These are phyloP conservation scores for Dreissena polymorpha DNA, from an alignment of 1,140 invertebrate genomes.

Conservation along the genomic window DNA sequence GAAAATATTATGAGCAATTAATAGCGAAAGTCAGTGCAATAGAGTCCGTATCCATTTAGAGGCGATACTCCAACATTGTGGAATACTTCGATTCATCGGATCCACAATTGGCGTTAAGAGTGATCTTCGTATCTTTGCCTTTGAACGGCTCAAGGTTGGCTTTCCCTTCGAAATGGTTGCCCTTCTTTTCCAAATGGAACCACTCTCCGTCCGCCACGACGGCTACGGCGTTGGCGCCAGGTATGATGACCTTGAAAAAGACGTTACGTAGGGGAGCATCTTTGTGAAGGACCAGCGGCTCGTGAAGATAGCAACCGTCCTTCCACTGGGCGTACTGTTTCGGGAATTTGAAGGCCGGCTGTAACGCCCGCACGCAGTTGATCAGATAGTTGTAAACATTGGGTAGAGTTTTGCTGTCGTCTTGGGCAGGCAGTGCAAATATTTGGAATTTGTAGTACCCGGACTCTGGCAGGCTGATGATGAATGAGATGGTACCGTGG, in stretches of 20 bases:
- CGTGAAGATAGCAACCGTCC: conserved; percentile 78
- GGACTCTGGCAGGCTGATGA: conserved; percentile 67
- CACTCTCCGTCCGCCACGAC: conserved; percentile 76
- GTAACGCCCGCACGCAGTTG: conserved; percentile 60
- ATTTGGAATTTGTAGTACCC: conserved; percentile 79
- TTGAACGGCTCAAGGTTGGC: conserved; percentile 66
- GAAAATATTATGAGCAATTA: too few species aligned
- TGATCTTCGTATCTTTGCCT: conserved; percentile 67
- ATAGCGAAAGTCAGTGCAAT: background rate
- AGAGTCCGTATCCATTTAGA: conserved; percentile 57
- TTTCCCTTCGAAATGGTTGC: conserved; percentile 72
- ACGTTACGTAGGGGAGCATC: conserved; percentile 56
- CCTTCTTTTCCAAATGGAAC: conserved; percentile 75
- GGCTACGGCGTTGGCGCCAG: conserved; percentile 74
- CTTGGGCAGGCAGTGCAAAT: conserved; percentile 72
- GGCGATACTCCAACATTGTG: conserved; percentile 76
- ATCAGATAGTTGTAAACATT: conserved; percentile 79
- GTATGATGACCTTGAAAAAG: conserved; percentile 74
- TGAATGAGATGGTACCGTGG: conserved; percentile 62
- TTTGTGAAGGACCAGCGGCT: conserved; percentile 72
- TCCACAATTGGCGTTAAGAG: conserved; percentile 77
- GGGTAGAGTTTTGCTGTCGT: conserved; percentile 75
- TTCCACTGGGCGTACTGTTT: conserved; percentile 80
- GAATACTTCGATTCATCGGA: conserved; percentile 75
- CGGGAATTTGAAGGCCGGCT: conserved; percentile 75